phyloP scores from a whole-genome alignment of 64 coral and sea anemone genomes.

The Stichodactyla helianthus region DNA sequence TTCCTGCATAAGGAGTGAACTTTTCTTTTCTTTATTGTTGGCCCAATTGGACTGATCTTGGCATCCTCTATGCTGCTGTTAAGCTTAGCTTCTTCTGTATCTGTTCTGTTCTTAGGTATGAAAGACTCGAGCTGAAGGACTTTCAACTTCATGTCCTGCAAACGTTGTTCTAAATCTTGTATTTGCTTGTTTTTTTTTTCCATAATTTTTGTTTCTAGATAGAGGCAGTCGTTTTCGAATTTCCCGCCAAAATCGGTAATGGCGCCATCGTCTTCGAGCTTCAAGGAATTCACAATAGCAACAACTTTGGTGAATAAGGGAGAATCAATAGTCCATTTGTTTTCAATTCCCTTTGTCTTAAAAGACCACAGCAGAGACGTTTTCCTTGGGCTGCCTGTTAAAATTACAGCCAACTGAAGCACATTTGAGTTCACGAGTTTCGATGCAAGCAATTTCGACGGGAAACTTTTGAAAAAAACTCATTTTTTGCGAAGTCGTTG shows the following conservation, averaged over 20 bases:
- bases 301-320: not conserved
- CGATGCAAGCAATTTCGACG: too few species aligned
- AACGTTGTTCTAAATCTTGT: not conserved
- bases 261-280: not conserved
- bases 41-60: too few species aligned
- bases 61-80: too few species aligned
- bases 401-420: too few species aligned
- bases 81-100: not conserved
- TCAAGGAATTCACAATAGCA: not conserved
- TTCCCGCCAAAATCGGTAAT: conserved; percentile 8
- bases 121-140: not conserved
- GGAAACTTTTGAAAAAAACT: too few species aligned
- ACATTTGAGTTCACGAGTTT: too few species aligned
- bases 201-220: not conserved
- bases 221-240: not conserved
- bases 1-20: not conserved
- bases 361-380: not conserved
- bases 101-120: not conserved
- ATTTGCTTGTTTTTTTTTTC: not conserved
- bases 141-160: not conserved
- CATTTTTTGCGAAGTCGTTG: too few species aligned
- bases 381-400: too few species aligned
- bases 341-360: not conserved
- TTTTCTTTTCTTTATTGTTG: not conserved
- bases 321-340: not conserved